Conservation (phyloP, 2,888 invertebrate species). For the Strigamia crassipes region DNA sequence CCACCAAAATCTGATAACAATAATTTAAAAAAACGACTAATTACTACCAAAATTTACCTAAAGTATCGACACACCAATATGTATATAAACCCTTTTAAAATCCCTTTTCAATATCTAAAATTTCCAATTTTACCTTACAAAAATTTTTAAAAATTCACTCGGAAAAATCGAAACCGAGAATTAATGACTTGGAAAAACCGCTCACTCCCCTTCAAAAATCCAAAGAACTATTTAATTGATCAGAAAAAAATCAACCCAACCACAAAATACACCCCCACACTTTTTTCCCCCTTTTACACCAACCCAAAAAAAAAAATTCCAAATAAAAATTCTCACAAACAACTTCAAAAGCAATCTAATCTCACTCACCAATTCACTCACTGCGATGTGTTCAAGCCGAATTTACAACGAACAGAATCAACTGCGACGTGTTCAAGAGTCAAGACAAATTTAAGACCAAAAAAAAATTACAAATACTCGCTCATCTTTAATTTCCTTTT, state of each 20-base stretch:
- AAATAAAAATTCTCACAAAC: background rate
- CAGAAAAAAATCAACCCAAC: conserved; percentile 13
- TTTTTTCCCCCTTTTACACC: background rate
- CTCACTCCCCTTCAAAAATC: conserved; percentile 3
- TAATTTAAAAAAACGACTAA: too few species aligned
- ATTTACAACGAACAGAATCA: too few species aligned
- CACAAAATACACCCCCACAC: background rate
- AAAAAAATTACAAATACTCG: background rate
- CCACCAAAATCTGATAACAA: too few species aligned
- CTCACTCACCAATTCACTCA: too few species aligned
- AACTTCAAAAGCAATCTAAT: too few species aligned
- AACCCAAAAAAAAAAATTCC: background rate
- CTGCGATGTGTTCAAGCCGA: too few species aligned
- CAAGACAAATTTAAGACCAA: too few species aligned
- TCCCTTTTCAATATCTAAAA: background rate
- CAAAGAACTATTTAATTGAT: conserved; percentile 25
- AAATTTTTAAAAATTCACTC: background rate
- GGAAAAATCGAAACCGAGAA: conserved; percentile 4
- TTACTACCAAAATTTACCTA: too few species aligned
- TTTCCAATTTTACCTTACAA: background rate
- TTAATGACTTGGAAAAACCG: background rate
- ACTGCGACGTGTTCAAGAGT: too few species aligned
- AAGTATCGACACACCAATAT: too few species aligned
- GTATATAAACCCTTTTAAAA: too few species aligned
- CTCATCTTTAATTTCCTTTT: background rate